phyloP scores from a whole-genome alignment of 2,113 vertebrate genomes.

The Vulpes ferrilata region DNA sequence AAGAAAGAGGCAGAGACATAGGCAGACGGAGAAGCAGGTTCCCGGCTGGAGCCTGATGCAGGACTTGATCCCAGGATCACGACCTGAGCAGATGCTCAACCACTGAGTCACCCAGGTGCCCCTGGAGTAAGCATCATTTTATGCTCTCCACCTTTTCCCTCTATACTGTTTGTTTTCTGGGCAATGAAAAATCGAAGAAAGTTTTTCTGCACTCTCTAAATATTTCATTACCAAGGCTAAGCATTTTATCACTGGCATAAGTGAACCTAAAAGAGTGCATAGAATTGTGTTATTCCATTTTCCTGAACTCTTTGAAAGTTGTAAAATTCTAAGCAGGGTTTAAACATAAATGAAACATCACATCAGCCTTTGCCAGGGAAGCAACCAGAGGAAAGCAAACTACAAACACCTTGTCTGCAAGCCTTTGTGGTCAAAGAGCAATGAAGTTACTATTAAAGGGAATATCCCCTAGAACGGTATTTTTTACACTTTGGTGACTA shows the following conservation, averaged over 20 bases:
- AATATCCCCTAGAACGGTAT: not conserved
- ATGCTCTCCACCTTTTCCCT: slow-evolving; percentile 41
- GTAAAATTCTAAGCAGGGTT: slow-evolving; percentile 62
- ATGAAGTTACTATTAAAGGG: not conserved
- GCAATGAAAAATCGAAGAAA: slow-evolving; percentile 57
- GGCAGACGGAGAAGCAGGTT: no score
- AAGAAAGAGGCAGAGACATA: no score
- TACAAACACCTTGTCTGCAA: not conserved
- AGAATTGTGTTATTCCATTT: slow-evolving; percentile 11
- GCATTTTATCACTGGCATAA: slow-evolving; percentile 50
- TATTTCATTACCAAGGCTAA: slow-evolving; percentile 74
- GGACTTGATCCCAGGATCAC: no score
- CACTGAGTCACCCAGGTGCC: no score
- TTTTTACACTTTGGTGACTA: slow-evolving; percentile 32
- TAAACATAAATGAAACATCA: slow-evolving; percentile 61
- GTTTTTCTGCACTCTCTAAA: slow-evolving; percentile 66
- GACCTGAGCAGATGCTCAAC: no score
- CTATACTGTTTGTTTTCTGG: slow-evolving; percentile 58
- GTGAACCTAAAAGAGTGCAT: slow-evolving; percentile 9
- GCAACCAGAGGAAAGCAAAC: slow-evolving; percentile 40
- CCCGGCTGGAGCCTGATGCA: no score
- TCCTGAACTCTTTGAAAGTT: slow-evolving; percentile 20
- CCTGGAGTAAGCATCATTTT: slow-evolving; percentile 24
- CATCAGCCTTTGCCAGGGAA: not conserved
- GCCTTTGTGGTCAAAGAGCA: not conserved